Evolutionary conservation across 2,888 invertebrate species (phyloP), one percentile per base, ranked within the genome.

Genomic region (Torymus auratus): DNA sequence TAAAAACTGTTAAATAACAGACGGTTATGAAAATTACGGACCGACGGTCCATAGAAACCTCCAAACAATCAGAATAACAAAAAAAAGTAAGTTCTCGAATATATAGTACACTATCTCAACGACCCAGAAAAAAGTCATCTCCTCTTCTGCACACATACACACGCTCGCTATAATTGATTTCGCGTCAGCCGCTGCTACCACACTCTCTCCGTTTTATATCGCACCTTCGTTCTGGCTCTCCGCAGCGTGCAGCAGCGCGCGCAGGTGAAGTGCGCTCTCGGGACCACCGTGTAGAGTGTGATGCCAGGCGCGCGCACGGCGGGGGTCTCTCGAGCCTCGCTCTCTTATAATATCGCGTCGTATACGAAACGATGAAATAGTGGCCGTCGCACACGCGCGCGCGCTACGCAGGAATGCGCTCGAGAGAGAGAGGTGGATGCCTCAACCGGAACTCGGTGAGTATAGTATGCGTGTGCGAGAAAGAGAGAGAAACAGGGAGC

Each of bases 281-380:
- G 88, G 90, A 90, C 90, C 90, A 90, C 90, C 90, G 84, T 89
- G 89, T 89, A 90, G 67, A 15, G 41, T 50, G n/a, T n/a, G 2
- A 20, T 17, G 28, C 88, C 86, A 87, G 87, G 88, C 78, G 85
- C 89, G 84, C 90, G 85, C 89, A 84, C 90, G 90, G 86, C 89
- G 90, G 90, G 90, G 90, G 90, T 89, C 68, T 41, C 41, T n/a
- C 41, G 7, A 5, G 7, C 5, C 41, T 62, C 73, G 20, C 70
- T 65, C 65, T 17, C 67, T 53, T 90, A 90, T 90, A 89, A 90
- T 90, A 90, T 90, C 90, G 89, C 90, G 89, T 90, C 90, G 89
- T 90, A 5, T 55, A 55, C 88, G 90, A 89, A 90, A 89, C 90
- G 90, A 90, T 90, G 90, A 90, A 90, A 90, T 90, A 90, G 90